phyloP scores from a whole-genome alignment of 2,797 vertebrate species.

The Channa striata region DNA sequence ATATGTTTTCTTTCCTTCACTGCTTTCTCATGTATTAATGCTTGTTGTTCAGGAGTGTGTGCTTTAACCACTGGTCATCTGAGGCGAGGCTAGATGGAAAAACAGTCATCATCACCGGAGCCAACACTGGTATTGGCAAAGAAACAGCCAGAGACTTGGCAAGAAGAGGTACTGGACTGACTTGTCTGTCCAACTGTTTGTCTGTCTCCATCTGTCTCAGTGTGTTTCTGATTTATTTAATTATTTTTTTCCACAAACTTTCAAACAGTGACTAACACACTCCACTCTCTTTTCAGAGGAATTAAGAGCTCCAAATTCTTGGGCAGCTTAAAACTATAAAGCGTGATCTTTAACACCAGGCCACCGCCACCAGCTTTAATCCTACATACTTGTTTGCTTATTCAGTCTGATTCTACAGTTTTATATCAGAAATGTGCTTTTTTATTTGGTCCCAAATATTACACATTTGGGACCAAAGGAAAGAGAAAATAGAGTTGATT shows the following conservation, averaged over 20 bases:
- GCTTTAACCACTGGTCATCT: conserved; percentile 80
- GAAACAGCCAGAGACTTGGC: conserved; percentile 85
- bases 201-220: not conserved
- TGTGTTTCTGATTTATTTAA: conserved; percentile 13
- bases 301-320: conserved; percentile 27
- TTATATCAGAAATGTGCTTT: not conserved
- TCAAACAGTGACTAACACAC: conserved; percentile 22
- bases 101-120: conserved; percentile 85
- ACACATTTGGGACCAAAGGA: not conserved
- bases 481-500: not conserved
- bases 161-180: conserved; percentile 77
- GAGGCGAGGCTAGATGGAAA: conserved; percentile 81
- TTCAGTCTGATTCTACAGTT: not conserved
- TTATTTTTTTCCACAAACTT: conserved; percentile 21
- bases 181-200: conserved; percentile 11
- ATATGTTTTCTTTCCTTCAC: too few species aligned
- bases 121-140: conserved; percentile 87
- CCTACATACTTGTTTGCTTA: conserved; percentile 5
- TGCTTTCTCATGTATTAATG: not conserved
- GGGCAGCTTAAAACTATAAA: conserved; percentile 37
- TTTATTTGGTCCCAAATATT: too few species aligned
- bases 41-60: conserved; percentile 53
- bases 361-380: conserved; percentile 39
- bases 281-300: conserved; percentile 18
- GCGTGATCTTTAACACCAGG: conserved; percentile 34